A percentile compares a stretch with the other conserved stretches of the same genome.
These are phyloP conservation scores for Xylota sylvarum DNA, from an alignment of 2,888 invertebrate genomes.

Conservation along the genomic window DNA sequence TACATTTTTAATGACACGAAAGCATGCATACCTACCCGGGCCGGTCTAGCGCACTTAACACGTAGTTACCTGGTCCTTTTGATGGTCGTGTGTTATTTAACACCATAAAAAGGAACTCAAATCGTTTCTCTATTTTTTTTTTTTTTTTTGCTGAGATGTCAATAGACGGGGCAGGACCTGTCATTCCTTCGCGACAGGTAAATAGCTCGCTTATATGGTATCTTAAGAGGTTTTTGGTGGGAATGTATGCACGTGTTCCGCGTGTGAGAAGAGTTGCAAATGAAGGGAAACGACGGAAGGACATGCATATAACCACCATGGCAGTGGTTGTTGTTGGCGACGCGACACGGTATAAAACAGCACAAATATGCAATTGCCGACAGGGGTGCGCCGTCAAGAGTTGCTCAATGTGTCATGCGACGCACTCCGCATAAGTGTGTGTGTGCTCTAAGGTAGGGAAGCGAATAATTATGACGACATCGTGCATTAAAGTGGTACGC, in stretches of 20 bases:
- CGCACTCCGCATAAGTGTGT: slow-evolving; percentile 9
- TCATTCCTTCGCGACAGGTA: slow-evolving; percentile 51
- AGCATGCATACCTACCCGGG: slow-evolving; percentile 39
- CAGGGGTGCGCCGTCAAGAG: slow-evolving; percentile 32
- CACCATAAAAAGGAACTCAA: slow-evolving; percentile 1
- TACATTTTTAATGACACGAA: slow-evolving; percentile 69
- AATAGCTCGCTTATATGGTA: slow-evolving; percentile 46
- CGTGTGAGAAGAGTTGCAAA: not conserved
- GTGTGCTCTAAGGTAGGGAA: slow-evolving; percentile 15
- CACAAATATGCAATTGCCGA: slow-evolving; percentile 13
- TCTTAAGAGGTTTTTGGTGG: slow-evolving; percentile 42
- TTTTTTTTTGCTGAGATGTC: slow-evolving; percentile 23
- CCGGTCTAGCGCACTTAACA: slow-evolving; percentile 64
- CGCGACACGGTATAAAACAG: slow-evolving; percentile 10
- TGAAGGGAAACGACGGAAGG: slow-evolving; percentile 1
- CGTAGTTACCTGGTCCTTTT: slow-evolving; percentile 50
- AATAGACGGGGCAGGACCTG: slow-evolving; percentile 15
- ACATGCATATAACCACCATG: not conserved
- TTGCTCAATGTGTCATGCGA: slow-evolving; percentile 21
- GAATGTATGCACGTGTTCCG: slow-evolving; percentile 29
- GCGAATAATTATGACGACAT: slow-evolving; percentile 34
- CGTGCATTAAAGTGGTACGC: not conserved
- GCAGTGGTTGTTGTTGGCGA: slow-evolving; percentile 23
- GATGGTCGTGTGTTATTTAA: slow-evolving; percentile 28
- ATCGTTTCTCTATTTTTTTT: slow-evolving; percentile 11